These are phyloP conservation scores for Nothoprocta perdicaria DNA, from an alignment of 2,113 vertebrate species.

Conservation along the genomic window DNA sequence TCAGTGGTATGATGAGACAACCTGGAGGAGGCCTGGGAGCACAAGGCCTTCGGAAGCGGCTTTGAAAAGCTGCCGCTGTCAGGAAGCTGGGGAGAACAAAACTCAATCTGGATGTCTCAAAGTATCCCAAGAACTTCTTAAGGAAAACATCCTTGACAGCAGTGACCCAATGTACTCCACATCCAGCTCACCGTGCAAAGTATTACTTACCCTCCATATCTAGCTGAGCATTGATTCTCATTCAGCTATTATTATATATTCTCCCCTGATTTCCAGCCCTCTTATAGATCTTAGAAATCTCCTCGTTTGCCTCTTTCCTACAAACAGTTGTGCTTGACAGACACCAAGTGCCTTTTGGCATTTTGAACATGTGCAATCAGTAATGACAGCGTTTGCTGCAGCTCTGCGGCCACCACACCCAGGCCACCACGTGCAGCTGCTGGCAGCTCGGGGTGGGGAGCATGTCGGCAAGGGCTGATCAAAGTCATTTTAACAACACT, in stretches of 20 bases:
- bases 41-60: not conserved
- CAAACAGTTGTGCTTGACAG: not conserved
- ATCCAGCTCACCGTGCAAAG: not conserved
- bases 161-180: not conserved
- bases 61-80: not conserved
- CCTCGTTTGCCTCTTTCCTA: not conserved
- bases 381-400: fast-evolving
- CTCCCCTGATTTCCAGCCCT: not conserved
- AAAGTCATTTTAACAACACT: not conserved
- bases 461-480: not conserved
- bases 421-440: fast-evolving
- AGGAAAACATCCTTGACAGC: not conserved
- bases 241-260: not conserved
- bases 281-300: not conserved
- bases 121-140: not conserved
- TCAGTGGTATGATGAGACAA: not conserved
- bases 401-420: not conserved
- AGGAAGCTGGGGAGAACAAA: not conserved
- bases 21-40: not conserved
- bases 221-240: not conserved
- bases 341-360: fast-evolving
- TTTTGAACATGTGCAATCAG: fast-evolving
- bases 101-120: not conserved
- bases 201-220: not conserved
- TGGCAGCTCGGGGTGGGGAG: not conserved